Base-by-base conservation (phyloP, 2,888 invertebrate genomes). In the Caenorhabditis sp. region DNA sequence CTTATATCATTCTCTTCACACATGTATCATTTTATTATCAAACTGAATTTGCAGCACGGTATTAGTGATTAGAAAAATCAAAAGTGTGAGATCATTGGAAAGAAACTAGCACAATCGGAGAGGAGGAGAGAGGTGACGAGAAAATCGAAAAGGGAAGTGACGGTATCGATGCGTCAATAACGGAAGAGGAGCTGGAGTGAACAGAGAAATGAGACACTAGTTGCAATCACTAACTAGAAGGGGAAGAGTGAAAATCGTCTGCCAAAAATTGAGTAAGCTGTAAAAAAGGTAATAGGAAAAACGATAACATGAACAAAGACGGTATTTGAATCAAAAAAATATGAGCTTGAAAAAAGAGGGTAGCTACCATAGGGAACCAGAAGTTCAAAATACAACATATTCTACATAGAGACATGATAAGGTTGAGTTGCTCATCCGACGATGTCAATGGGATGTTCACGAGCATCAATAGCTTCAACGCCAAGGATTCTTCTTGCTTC, bases 221-320 rank as follows among this genome's bases (percentile, higher is more conserved):
- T 22, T 63, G 61, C 10, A 35, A 63, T 63, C 64, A 74, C 74
- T 75, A 66, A 58, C 66, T 66, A 70, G 26, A 58, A 35, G 22
- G 10, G 35, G 12, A 22, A 41, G 44, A 44, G 26, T n/a, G 44
- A 63, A 38, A 41, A 24, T 41, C 12, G 16, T 5, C 24, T 35
- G 56, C 58, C 70, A 59, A 75, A 75, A 75, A 66, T 75, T 75
- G 75, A 75, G 58, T 75, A 75, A 75, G 56, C 66, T 66, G 63
- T 28, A 54, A 4, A 38, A 19, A 28, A 19, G 6, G 19, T 31
- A 24, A 31, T 31, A 19, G 24, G 38, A 38, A 74, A 66, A 14
- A 47, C 12, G 58, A 19, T 66, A 75, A 66, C 56, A 66, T 75
- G 75, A 74, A 73, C 8, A 24, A 31, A 54, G 38, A 68, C n/a